Base-by-base conservation (phyloP, 2,888 invertebrate genomes). In the Pollenia angustigena region DNA sequence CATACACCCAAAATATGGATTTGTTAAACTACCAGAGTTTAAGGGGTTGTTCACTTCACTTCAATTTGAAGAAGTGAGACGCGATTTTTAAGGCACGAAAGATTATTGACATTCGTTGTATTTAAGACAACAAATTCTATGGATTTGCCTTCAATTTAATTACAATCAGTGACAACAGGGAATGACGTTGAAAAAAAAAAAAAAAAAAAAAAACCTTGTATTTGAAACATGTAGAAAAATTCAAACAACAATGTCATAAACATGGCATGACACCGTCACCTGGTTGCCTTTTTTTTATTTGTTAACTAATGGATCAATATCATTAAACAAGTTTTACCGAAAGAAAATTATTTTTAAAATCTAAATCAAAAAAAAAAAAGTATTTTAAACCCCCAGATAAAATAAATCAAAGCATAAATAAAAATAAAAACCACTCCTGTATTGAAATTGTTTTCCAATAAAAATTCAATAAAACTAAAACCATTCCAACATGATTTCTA, bases 61-160 rank as follows among this genome's bases (percentile, higher is more conserved):
- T n/a, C 66, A 81, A 18, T 84, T 76, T 32, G 42, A 14, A 75
- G 44, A 46, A 54, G 44, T 75, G 32, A 64, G 42, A 76, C 46
- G 10, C 11, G 40, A 58, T 64, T 74, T 81, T 42, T 16, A 56
- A 69, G 50, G 16, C 44, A 80, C 18, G 8, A 78, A 68, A 80
- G 10, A 78, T 89, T 88, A 89, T 88, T 89, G 89, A 88, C 89
- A 87, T 85, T 78, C 88, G 75, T 87, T 84, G 79, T 66, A 72
- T 78, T 86, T 74, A 58, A 56, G 75, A 79, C 82, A 85, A 79
- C 82, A 85, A 85, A 87, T 48, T 83, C 80, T 87, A 66, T 10
- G 84, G 88, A 89, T 87, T 88, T 88, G 84, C 84, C 80, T 64
- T 56, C 74, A 87, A 81, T 87, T 87, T 87, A 89, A 89, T 89